Conservation (phyloP, 2,797 vertebrate species). For the Sparus aurata region DNA sequence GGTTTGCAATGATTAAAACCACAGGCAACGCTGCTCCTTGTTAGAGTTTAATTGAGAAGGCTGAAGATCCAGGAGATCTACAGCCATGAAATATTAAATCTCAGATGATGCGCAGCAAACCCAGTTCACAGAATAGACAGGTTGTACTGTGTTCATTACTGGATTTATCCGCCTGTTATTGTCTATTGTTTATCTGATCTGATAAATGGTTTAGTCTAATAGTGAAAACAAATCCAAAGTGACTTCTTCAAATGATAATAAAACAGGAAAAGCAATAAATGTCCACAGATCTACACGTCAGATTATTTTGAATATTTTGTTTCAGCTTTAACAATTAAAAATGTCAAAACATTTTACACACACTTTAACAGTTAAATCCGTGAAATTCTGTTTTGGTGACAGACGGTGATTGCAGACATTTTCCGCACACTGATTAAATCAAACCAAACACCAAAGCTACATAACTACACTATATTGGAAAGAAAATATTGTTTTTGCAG, state of each 20-base stretch:
- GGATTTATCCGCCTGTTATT: background rate
- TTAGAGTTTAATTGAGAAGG: background rate
- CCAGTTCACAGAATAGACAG: background rate
- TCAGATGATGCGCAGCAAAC: background rate
- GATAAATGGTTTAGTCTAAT: background rate
- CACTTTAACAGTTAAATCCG: background rate
- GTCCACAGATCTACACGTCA: background rate
- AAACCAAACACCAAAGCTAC: background rate
- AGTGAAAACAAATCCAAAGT: background rate
- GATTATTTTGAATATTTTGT: too few species aligned
- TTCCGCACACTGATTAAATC: background rate
- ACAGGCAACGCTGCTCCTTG: background rate
- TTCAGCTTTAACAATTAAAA: too few species aligned
- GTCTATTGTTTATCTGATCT: background rate
- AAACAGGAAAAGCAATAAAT: background rate
- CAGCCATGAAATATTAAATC: conserved; percentile 7
- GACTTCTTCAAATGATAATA: background rate
- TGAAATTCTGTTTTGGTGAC: background rate
- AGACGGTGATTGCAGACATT: background rate
- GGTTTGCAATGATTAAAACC: background rate
- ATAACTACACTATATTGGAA: background rate
- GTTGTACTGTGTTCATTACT: background rate
- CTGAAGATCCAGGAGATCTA: background rate
- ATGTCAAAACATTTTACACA: too few species aligned
- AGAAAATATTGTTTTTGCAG: background rate